These are phyloP conservation scores for Cheilosia soror DNA, from an alignment of 2,888 invertebrate genomes.

Conservation along the genomic window DNA sequence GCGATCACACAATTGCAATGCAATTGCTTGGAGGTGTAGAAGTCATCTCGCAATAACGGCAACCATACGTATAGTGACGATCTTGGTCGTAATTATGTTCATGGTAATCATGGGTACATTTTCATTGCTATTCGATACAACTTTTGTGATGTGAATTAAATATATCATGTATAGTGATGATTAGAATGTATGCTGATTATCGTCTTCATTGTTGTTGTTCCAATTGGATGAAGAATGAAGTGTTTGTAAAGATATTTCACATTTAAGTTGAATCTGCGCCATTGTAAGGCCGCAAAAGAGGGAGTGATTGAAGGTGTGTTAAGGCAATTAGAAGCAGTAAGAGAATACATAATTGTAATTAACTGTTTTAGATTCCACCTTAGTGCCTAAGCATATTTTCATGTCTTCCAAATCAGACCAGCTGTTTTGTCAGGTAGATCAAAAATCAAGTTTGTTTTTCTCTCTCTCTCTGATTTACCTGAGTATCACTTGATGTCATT, in stretches of 20 bases:
- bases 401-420: too few relatives aligned
- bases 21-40: constrained; percentile 68
- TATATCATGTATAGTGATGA: constrained; percentile 57
- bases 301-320: constrained; percentile 13
- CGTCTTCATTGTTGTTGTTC: constrained; percentile 15
- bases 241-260: constrained; percentile 50
- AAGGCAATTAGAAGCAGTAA: constrained; percentile 37
- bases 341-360: constrained; percentile 52
- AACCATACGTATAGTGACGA: constrained; percentile 38
- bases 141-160: constrained; percentile 22
- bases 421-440: too few relatives aligned
- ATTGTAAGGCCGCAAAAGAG: constrained; percentile 14
- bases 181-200: constrained; percentile 46
- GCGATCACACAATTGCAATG: constrained; percentile 71
- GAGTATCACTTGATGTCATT: too few relatives aligned
- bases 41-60: constrained; percentile 33
- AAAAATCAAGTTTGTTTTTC: too few relatives aligned
- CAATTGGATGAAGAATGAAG: constrained; percentile 48
- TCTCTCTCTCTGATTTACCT: too few relatives aligned
- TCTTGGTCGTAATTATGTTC: constrained; percentile 57
- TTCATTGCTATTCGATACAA: constrained; percentile 40
- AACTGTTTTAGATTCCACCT: constrained; percentile 53
- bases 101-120: constrained; percentile 39
- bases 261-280: constrained; percentile 33
- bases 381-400: background rate